A percentile compares a stretch with the other conserved stretches of the same genome.
phyloP scores from a whole-genome alignment of 2,888 invertebrate genomes.

The Cistogaster globosa region DNA sequence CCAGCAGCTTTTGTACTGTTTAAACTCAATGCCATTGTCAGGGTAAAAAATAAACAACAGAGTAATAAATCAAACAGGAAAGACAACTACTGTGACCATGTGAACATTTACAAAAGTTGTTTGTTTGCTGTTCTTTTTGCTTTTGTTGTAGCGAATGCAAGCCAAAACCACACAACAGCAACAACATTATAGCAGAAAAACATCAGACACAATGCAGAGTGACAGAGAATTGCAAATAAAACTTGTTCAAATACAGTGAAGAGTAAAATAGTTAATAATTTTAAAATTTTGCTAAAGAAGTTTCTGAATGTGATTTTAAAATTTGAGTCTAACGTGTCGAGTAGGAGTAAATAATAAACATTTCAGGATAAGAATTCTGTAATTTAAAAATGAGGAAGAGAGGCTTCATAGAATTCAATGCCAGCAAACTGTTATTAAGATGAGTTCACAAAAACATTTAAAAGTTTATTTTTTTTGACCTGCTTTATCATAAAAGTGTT shows the following conservation, averaged over 20 bases:
- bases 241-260: slow-evolving; percentile 44
- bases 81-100: slow-evolving; percentile 54
- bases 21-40: slow-evolving; percentile 70
- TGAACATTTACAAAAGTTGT: slow-evolving; percentile 55
- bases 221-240: slow-evolving; percentile 20
- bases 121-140: slow-evolving; percentile 30
- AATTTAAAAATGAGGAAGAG: no score
- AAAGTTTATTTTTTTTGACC: no score
- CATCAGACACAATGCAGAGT: slow-evolving; percentile 27
- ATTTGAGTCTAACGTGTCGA: no score
- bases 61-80: slow-evolving; percentile 55
- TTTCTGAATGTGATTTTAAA: no score
- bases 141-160: slow-evolving; percentile 46
- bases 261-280: not conserved
- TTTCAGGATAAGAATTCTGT: no score
- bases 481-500: no score
- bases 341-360: no score
- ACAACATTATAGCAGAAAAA: slow-evolving; percentile 39
- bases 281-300: not conserved
- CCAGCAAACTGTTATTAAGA: no score
- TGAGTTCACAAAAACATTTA: no score
- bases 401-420: no score
- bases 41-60: slow-evolving; percentile 64
- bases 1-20: slow-evolving; percentile 42
- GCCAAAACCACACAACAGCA: slow-evolving; percentile 20